Base-by-base conservation (phyloP, 2,888 invertebrate genomes). In the Dorcus parallelipipedus region DNA sequence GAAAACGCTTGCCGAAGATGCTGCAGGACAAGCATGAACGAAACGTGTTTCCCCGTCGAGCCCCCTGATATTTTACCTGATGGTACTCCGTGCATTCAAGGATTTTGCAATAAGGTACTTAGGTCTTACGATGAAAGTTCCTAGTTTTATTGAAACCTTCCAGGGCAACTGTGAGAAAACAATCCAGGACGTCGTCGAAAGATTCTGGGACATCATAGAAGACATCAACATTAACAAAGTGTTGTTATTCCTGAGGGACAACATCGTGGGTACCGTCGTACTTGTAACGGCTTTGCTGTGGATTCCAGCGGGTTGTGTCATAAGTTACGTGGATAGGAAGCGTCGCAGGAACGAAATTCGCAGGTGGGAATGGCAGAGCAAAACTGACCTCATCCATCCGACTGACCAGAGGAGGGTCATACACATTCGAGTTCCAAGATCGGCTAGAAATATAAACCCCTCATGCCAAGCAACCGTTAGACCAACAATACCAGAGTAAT, bases 141-240 rank as follows among this genome's bases (percentile, higher is more conserved):
- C 20, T 3, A 3, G 20, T 20, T 33, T 33, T 33, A 33, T 6
- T 33, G 3, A 33, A 45, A 43, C 17, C 14, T 75, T 78, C 4
- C 76, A 96, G 93, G 97, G 97, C 7, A 84, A 90, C 26, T 97
- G 97, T 73, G 93, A 95, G 77, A 95, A 95, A 79, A 94, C 95
- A 0, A 91, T 94, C 60, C 94, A 95, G 75, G 96, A 97, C 74
- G 93, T 97, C 23, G 95, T 97, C 8, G 95, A 96, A 77, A 85
- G 97, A 38, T 94, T 97, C 79, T 97, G 97, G 95, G 94, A 95
- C 75, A 95, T 97, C 52, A 96, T 97, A 62, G 96, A 97, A 78
- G 95, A 96, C 72, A 95, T 96, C 58, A 95, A 95, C 78, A 95
- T 95, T 59, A 95, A 94, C 76, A 93, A 93, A 74, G 93, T 95